A percentile compares a stretch with the other conserved stretches of the same genome.
Evolutionary conservation across 2,888 invertebrate species (phyloP).

Genomic region (Drosophila kuntzei): DNA sequence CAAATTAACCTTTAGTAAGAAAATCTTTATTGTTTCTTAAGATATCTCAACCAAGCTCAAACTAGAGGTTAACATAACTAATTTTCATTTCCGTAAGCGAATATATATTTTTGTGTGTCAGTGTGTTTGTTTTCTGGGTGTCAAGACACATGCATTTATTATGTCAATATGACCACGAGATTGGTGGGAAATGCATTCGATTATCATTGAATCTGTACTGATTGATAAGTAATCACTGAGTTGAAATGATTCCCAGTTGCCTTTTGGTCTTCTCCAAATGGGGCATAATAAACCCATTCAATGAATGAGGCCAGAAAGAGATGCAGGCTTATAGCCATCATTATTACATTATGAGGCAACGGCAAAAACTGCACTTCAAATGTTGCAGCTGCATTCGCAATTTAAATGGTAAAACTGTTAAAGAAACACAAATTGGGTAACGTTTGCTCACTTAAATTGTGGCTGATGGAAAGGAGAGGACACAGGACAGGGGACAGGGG

Average conservation of each 20-base stretch:
- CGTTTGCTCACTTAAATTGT: neutral
- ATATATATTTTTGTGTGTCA: no score
- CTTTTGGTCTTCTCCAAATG: neutral
- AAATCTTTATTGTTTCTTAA: no score
- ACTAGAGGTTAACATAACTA: no score
- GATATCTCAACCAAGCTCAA: no score
- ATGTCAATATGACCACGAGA: no score
- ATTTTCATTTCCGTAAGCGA: no score
- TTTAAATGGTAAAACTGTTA: slow-evolving; percentile 38
- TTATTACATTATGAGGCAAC: slow-evolving; percentile 44
- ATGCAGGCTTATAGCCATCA: slow-evolving; percentile 6
- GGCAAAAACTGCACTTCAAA: slow-evolving; percentile 40
- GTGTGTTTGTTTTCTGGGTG: no score
- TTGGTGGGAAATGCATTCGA: neutral
- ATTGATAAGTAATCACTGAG: slow-evolving; percentile 18
- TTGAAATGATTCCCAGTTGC: neutral
- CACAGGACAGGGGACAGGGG: neutral
- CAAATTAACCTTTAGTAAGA: no score
- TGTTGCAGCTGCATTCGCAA: slow-evolving; percentile 13
- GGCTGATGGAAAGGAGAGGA: neutral
- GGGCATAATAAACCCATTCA: slow-evolving; percentile 19
- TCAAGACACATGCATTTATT: no score
- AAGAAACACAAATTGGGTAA: slow-evolving; percentile 1
- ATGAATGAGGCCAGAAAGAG: neutral
- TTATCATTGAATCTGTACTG: neutral